Evolutionary conservation across 2,797 vertebrate genomes (phyloP).

Genomic region (Apodemus agrarius): DNA sequence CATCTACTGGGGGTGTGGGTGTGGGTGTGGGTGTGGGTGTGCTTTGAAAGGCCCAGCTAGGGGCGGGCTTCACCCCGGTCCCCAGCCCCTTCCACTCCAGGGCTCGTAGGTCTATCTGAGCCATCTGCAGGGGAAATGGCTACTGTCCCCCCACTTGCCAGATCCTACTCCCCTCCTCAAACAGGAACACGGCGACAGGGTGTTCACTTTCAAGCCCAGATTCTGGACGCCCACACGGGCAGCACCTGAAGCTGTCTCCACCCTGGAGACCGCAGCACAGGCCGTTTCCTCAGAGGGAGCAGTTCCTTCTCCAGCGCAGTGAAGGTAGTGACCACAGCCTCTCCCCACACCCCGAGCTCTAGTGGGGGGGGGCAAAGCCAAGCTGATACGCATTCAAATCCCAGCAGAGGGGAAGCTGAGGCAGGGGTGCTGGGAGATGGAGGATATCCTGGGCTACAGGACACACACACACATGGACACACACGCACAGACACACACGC

Average conservation of each 20-base stretch:
- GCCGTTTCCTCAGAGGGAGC: neutral
- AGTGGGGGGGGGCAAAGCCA: neutral
- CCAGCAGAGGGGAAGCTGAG: neutral
- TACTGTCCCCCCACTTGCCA: neutral
- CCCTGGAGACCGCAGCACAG: neutral
- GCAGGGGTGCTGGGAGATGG: too few relatives aligned
- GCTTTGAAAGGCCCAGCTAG: neutral
- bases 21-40: rapidly evolving
- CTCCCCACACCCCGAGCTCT: neutral
- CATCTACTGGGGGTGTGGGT: neutral
- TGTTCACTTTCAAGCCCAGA: neutral
- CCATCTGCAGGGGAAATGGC: slow-evolving; percentile 60
- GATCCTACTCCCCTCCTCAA: slow-evolving; percentile 57
- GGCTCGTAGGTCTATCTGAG: neutral
- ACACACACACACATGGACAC: neutral
- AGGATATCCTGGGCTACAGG: neutral
- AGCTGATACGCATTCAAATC: neutral
- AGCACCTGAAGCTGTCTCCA: neutral
- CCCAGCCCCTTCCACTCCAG: too few relatives aligned
- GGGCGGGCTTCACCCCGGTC: neutral
- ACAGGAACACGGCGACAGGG: neutral
- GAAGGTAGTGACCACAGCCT: neutral
- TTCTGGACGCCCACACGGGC: neutral
- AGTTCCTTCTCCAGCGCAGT: neutral
- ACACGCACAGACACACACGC: too few relatives aligned